Evolutionary conservation across 92 coral and sea anemone genomes (phyloP).

Genomic region (Porites cylindrica): DNA sequence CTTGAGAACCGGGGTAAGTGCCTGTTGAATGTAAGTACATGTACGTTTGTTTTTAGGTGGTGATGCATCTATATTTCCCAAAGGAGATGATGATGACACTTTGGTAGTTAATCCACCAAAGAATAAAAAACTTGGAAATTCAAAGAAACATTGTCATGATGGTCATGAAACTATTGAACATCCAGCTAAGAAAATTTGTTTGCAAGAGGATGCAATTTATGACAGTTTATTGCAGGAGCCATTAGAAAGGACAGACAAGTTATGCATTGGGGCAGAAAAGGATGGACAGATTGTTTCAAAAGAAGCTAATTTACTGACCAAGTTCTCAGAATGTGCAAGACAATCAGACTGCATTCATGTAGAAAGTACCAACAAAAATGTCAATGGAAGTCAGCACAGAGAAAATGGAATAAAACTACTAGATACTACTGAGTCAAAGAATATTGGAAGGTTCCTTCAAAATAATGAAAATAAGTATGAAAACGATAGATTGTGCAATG

Average conservation of each 20-base stretch:
- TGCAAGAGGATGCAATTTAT: neutral
- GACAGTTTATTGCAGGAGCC: neutral
- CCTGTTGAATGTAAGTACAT: neutral
- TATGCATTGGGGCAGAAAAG: neutral
- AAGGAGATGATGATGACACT: slow-evolving; percentile 70
- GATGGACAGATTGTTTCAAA: neutral
- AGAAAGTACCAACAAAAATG: neutral
- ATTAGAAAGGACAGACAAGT: neutral
- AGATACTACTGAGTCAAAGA: too few relatives aligned
- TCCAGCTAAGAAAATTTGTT: slow-evolving; percentile 24
- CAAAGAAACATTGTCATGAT: neutral
- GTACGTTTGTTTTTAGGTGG: slow-evolving; percentile 74
- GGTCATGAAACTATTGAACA: neutral
- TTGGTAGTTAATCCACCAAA: neutral
- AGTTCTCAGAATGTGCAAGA: neutral
- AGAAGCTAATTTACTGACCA: too few relatives aligned
- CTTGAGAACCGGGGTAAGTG: neutral
- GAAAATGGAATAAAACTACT: neutral
- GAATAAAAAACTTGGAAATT: neutral
- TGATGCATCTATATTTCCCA: slow-evolving; percentile 98
- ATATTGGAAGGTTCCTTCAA: neutral
- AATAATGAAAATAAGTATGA: neutral
- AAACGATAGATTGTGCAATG: slow-evolving; percentile 30
- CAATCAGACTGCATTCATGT: neutral
- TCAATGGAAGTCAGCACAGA: neutral